These are phyloP conservation scores for Pachymerium ferrugineum DNA, from an alignment of 2,888 invertebrate species.

Conservation along the genomic window DNA sequence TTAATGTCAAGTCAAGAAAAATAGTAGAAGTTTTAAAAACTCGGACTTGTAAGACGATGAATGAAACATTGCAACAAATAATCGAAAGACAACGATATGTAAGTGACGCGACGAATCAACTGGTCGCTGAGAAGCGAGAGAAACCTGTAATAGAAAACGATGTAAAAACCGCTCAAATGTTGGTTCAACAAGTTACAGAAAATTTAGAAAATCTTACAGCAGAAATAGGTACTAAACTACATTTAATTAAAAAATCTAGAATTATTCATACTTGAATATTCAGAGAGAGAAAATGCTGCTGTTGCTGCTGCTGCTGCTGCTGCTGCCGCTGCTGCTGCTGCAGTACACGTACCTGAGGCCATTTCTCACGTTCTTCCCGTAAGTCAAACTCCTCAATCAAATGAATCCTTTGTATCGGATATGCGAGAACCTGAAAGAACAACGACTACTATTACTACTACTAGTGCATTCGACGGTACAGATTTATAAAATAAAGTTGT, in stretches of 20 bases:
- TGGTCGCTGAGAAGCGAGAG: background rate
- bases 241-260: too few species aligned
- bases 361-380: too few species aligned
- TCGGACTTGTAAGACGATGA: background rate
- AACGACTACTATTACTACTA: too few species aligned
- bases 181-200: background rate
- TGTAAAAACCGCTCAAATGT: background rate
- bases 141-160: background rate
- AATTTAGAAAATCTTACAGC: background rate
- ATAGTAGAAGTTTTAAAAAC: background rate
- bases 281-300: background rate
- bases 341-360: too few species aligned
- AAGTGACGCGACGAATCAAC: background rate
- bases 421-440: too few species aligned
- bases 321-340: background rate
- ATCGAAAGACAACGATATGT: background rate
- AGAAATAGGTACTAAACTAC: conserved; percentile 27
- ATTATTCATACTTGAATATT: background rate
- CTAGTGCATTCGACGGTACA: too few species aligned
- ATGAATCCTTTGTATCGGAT: too few species aligned
- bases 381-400: too few species aligned
- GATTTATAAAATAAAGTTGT: background rate
- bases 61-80: background rate
- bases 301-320: background rate
- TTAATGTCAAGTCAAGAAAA: background rate